Conservation (phyloP, 2,888 invertebrate species). For the Lochmaea capreae region DNA sequence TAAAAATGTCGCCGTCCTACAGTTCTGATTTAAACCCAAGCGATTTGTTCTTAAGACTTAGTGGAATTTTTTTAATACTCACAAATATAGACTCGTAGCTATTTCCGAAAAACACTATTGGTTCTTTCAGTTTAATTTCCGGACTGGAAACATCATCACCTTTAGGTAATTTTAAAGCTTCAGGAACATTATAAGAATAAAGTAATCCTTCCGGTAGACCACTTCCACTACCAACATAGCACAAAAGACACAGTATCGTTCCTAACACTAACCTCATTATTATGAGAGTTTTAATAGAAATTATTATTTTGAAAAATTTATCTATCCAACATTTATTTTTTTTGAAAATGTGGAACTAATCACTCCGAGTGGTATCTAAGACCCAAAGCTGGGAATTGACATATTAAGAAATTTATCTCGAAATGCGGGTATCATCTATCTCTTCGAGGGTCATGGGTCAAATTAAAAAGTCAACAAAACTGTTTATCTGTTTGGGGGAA, state of each 20-base stretch:
- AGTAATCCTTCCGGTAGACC: slow-evolving; percentile 68
- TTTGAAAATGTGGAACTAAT: slow-evolving; percentile 8
- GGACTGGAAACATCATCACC: slow-evolving; percentile 75
- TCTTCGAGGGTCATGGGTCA: slow-evolving; percentile 47
- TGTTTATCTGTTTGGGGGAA: slow-evolving; percentile 22
- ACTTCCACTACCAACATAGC: slow-evolving; percentile 39
- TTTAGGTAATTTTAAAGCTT: slow-evolving; percentile 69
- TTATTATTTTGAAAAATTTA: background rate
- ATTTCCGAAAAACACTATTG: slow-evolving; percentile 84
- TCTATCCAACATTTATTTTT: background rate
- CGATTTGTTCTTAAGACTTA: too few relatives aligned
- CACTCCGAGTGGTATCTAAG: background rate
- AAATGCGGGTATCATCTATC: slow-evolving; percentile 39
- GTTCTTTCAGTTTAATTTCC: slow-evolving; percentile 75
- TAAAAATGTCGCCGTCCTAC: too few relatives aligned
- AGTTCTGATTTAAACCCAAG: too few relatives aligned
- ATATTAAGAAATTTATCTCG: slow-evolving; percentile 28
- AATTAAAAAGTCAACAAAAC: slow-evolving; percentile 33
- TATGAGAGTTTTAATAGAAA: background rate
- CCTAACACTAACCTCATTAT: slow-evolving; percentile 38
- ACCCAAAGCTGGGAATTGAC: slow-evolving; percentile 23
- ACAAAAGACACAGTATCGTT: slow-evolving; percentile 41
- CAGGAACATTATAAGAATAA: slow-evolving; percentile 71
- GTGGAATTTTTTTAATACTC: slow-evolving; percentile 68
- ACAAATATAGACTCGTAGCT: slow-evolving; percentile 83